These are phyloP conservation scores for Acyrthosiphon pisum DNA, from an alignment of 1,140 invertebrate species.

Conservation along the genomic window DNA sequence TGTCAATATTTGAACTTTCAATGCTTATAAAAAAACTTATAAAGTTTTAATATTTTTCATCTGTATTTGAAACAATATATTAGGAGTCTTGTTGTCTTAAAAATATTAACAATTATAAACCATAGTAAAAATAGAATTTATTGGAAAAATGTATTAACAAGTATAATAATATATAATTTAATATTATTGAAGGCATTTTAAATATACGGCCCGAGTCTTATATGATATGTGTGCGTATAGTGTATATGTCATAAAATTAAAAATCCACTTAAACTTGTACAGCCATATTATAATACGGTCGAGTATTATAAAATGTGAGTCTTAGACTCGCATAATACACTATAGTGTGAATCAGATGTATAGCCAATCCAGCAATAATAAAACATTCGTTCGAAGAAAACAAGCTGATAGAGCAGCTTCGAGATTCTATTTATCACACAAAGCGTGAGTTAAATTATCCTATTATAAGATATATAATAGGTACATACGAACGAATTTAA, in stretches of 20 bases:
- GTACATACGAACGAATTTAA: neutral
- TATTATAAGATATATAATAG: slow-evolving; percentile 8
- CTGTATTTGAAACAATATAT: no score
- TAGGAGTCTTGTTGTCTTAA: no score
- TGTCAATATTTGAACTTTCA: no score
- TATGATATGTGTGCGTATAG: neutral
- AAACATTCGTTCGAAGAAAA: neutral
- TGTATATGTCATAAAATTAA: neutral
- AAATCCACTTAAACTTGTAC: slow-evolving; percentile 13
- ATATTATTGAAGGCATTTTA: neutral
- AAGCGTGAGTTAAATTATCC: slow-evolving; percentile 10
- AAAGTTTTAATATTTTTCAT: no score
- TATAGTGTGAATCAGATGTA: neutral
- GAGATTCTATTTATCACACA: slow-evolving; percentile 16
- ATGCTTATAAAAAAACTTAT: no score
- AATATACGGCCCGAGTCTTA: neutral
- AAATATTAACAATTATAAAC: no score
- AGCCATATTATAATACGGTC: neutral
- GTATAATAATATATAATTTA: neutral
- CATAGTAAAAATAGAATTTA: no score
- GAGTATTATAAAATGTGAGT: neutral
- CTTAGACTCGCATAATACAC: neutral
- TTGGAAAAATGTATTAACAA: no score
- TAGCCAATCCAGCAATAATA: neutral
- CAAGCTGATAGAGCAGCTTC: slow-evolving; percentile 9